These are phyloP conservation scores for Hylyphantes graminicola DNA, from an alignment of 1,140 invertebrate species.

Conservation along the genomic window DNA sequence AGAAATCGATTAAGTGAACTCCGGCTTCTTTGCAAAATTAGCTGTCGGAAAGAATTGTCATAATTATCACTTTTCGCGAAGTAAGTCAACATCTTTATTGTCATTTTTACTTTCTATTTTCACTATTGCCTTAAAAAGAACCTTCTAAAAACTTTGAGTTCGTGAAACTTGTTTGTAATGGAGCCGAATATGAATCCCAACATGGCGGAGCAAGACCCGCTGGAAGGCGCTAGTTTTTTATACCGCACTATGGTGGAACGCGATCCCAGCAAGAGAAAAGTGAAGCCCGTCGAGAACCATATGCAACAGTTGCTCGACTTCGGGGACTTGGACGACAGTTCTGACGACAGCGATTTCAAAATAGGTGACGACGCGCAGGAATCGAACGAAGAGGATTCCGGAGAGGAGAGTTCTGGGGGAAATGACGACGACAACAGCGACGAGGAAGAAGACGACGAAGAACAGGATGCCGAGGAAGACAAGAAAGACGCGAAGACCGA, in stretches of 20 bases:
- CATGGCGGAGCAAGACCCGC: constrained; percentile 57
- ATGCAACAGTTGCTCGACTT: constrained; percentile 80
- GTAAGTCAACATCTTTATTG: constrained; percentile 38
- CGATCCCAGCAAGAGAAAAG: constrained; percentile 85
- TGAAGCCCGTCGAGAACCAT: constrained; percentile 77
- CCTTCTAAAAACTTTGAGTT: background rate
- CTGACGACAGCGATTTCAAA: constrained; percentile 94
- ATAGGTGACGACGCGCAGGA: constrained; percentile 82
- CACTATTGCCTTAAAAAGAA: background rate
- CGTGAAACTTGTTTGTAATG: constrained; percentile 9
- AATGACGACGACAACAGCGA: constrained; percentile 59
- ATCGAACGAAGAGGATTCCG: constrained; percentile 54
- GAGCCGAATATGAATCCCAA: constrained; percentile 48
- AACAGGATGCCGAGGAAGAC: constrained; percentile 28
- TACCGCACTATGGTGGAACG: constrained; percentile 76
- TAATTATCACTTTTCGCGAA: constrained; percentile 9
- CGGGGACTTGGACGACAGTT: constrained; percentile 86
- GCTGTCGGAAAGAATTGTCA: background rate
- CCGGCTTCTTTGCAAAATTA: too few species aligned
- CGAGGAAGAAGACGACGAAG: constrained; percentile 47
- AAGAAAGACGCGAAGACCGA: constrained; percentile 35
- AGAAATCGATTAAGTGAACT: too few species aligned
- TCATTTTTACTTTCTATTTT: background rate
- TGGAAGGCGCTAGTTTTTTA: constrained; percentile 53
- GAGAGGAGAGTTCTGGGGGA: constrained; percentile 56